Conservation (phyloP, 2,113 vertebrate genomes). For the Ammodytes marinus region DNA sequence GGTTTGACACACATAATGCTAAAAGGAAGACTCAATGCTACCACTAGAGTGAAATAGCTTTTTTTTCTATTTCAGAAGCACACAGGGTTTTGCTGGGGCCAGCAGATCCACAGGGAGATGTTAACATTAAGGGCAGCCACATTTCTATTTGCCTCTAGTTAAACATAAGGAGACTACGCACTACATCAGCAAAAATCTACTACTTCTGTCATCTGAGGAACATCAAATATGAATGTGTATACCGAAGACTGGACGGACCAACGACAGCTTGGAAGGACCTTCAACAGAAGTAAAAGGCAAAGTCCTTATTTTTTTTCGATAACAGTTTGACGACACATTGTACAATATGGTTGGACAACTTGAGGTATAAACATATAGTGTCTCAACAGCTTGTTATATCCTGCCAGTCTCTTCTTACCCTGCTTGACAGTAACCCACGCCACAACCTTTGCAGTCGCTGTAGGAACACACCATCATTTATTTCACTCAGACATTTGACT, state of each 20-base stretch:
- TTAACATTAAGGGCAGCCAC: constrained; percentile 18
- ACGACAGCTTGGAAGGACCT: constrained; percentile 68
- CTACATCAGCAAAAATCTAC: constrained; percentile 40
- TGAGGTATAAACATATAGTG: neutral
- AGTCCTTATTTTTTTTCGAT: constrained; percentile 5
- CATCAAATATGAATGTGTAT: constrained; percentile 52
- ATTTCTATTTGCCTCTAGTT: constrained; percentile 32
- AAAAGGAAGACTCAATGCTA: constrained; percentile 41
- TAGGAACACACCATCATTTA: constrained; percentile 44
- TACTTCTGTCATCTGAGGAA: constrained; percentile 30
- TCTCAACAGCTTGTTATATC: neutral
- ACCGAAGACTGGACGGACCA: constrained; percentile 69
- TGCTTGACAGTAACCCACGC: constrained; percentile 77
- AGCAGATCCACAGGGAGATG: constrained; percentile 21
- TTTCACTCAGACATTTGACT: constrained; percentile 19
- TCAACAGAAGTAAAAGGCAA: constrained; percentile 53
- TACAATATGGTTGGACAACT: neutral
- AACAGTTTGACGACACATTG: neutral
- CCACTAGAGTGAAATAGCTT: neutral
- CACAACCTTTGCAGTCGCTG: constrained; percentile 74
- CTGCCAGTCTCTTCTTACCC: constrained; percentile 56
- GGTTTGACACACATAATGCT: constrained; percentile 47
- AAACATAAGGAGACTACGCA: constrained; percentile 23
- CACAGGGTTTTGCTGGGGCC: constrained; percentile 31
- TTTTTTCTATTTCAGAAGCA: constrained; percentile 32